Conservation (phyloP, 2,797 vertebrate genomes). For the Poeciliopsis turneri region DNA sequence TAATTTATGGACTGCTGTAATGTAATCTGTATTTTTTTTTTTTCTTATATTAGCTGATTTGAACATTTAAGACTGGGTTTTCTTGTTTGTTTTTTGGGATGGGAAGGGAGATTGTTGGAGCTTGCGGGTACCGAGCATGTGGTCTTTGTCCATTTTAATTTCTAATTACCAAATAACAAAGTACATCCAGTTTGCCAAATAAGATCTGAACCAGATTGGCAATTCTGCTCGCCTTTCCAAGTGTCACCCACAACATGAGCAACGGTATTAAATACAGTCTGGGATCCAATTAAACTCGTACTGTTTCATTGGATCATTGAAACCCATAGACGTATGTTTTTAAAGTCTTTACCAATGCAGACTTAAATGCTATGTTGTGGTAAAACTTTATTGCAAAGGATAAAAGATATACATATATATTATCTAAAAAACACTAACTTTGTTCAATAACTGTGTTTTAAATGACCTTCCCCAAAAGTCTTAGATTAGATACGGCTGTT, state of each 20-base stretch:
- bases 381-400: background rate
- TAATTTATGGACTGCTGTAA: background rate
- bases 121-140: background rate
- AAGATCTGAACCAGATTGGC: background rate
- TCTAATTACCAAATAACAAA: background rate
- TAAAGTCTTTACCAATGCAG: background rate
- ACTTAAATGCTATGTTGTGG: background rate
- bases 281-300: background rate
- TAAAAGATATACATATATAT: background rate
- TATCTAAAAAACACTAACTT: background rate
- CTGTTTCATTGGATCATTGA: no score
- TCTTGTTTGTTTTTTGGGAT: background rate
- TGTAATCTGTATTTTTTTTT: background rate
- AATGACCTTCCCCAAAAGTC: background rate
- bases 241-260: background rate
- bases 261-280: background rate
- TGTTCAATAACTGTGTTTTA: background rate
- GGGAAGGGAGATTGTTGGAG: background rate
- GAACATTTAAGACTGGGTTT: background rate
- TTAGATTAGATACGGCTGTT: background rate
- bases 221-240: background rate
- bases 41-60: background rate
- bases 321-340: background rate
- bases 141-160: background rate
- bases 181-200: background rate